A percentile compares a stretch with the other conserved stretches of the same genome.
Conservation (phyloP, 2,113 vertebrate genomes). For the Scomber colias region DNA sequence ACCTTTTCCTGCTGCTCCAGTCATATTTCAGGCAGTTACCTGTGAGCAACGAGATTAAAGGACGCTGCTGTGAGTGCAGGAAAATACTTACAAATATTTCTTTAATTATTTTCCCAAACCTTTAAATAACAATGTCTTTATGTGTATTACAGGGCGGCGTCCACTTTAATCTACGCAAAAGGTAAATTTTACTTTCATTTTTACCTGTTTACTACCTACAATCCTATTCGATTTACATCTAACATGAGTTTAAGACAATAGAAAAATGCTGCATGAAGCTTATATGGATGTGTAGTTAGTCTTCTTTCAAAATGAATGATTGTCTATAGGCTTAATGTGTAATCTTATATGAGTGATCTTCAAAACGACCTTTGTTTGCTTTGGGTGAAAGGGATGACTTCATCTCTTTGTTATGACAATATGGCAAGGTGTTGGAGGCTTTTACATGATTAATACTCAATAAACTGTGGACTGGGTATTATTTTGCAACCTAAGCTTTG, state of each 20-base stretch:
- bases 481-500: neutral
- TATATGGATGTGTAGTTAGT: neutral
- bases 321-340: neutral
- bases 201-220: slow-evolving; percentile 57
- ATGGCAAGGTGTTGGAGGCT: slow-evolving; percentile 3
- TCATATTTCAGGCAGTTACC: slow-evolving; percentile 71
- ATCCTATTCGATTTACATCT: neutral
- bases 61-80: slow-evolving; percentile 87
- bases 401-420: slow-evolving; percentile 74
- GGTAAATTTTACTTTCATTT: slow-evolving; percentile 71
- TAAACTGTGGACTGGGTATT: neutral
- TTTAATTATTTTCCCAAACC: neutral
- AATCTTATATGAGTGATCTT: slow-evolving; percentile 50
- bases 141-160: slow-evolving; percentile 86
- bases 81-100: neutral
- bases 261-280: neutral
- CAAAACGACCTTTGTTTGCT: slow-evolving; percentile 74
- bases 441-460: neutral
- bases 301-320: neutral
- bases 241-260: neutral
- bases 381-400: slow-evolving; percentile 61
- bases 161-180: slow-evolving; percentile 79
- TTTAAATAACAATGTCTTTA: slow-evolving; percentile 27
- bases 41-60: slow-evolving; percentile 83
- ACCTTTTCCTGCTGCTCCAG: neutral